Conservation (phyloP, 2,888 invertebrate genomes). For the Cryptocephalus primarius region DNA sequence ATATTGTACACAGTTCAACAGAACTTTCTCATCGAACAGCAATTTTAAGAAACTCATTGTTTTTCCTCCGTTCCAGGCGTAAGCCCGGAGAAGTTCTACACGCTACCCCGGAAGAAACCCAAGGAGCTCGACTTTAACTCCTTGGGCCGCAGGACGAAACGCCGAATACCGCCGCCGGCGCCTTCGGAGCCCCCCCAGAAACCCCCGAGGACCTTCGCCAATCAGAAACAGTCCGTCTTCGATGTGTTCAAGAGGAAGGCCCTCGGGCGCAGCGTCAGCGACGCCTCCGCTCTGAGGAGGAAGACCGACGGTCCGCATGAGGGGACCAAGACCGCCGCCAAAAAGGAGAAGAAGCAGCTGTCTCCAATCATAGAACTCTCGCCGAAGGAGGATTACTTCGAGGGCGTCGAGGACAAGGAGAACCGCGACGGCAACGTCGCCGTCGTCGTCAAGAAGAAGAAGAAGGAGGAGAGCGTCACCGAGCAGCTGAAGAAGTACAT, state of each 20-base stretch:
- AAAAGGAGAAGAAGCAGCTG: slow-evolving; percentile 53
- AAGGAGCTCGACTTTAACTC: slow-evolving; percentile 27
- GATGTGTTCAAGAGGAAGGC: slow-evolving; percentile 46
- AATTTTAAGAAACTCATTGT: too few relatives aligned
- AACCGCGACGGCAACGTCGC: slow-evolving; percentile 15
- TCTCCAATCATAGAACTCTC: slow-evolving; percentile 73
- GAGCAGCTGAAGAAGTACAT: slow-evolving; percentile 31
- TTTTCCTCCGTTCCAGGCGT: slow-evolving; percentile 24
- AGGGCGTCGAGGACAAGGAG: slow-evolving; percentile 16
- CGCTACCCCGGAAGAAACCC: slow-evolving; percentile 51
- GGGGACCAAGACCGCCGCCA: slow-evolving; percentile 24
- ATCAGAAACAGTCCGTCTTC: slow-evolving; percentile 48
- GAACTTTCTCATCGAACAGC: too few relatives aligned
- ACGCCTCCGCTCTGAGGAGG: slow-evolving; percentile 48
- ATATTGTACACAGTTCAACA: too few relatives aligned
- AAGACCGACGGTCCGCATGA: slow-evolving; percentile 42
- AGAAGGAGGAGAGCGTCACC: slow-evolving; percentile 25
- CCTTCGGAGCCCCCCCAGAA: slow-evolving; percentile 18
- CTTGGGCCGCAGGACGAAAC: slow-evolving; percentile 21
- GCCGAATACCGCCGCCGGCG: slow-evolving; percentile 8
- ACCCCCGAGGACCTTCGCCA: slow-evolving; percentile 36
- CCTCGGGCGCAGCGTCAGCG: slow-evolving; percentile 39
- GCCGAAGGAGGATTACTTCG: slow-evolving; percentile 56
- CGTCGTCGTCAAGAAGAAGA: slow-evolving; percentile 17
- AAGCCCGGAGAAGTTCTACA: slow-evolving; percentile 53